Evolutionary conservation across 2,113 vertebrate species (phyloP), one percentile per base, ranked within the genome.

Genomic region (Arizona elegans): DNA sequence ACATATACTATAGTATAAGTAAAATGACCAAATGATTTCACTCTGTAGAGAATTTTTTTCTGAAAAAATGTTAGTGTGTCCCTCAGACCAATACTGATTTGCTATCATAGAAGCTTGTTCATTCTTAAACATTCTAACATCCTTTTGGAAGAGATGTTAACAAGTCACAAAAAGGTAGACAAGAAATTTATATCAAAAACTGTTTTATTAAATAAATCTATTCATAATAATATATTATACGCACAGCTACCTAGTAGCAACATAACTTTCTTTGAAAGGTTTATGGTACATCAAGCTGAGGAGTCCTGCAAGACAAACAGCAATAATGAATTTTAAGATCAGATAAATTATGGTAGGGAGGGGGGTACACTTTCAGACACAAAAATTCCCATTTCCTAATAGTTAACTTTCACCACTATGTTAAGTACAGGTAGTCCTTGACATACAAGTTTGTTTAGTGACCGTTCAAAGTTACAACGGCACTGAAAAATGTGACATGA

Each of bases 241-340:
- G 54, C 23, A 47, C 23, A 93, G 89, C 92, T 93, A 93, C 92
- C n/a, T 89, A 70, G 92, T 90, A 93, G 92, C 92, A 50, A 93
- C 54, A 65, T 62, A 65, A 47, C 58, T 87, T 93, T 93, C 81
- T 65, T 19, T 62, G 88, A 87, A 90, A 90, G 81, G 5, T 23
- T 90, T 86, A 53, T 6, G 23, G 23, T 86, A 86, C 19, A 19
- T 47, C 56, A 62, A 53, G 12, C 38, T 93, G 92, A 92, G 54
- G 59, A 53, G 56, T 29, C 92, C 92, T 93, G 81, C 47, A 93
- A 90, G n/a, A 58, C 53, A 89, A 55, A 56, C 2, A 92, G 87
- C 21, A 55, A 85, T 1, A 17, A 85, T 58, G 6, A 55, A 56
- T 6, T 9, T n/a, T 33, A 47, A 43, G 29, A 91, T 86, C 55